A percentile compares a stretch with the other conserved stretches of the same genome.
Evolutionary conservation across 2,113 vertebrate species (phyloP).

Genomic region (Heloderma charlesbogerti): DNA sequence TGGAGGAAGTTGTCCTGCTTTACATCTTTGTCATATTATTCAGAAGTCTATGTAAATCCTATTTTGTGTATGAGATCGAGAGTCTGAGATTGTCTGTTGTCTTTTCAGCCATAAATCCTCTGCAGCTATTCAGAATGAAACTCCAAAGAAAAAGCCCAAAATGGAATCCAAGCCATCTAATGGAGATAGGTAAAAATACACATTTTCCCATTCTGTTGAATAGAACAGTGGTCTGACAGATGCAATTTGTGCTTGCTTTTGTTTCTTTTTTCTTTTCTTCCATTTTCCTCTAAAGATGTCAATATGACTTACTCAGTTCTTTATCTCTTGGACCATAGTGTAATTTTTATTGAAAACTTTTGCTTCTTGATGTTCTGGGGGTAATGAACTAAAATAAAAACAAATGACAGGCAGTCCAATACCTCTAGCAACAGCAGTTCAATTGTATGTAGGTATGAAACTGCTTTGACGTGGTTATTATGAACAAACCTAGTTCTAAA

Average conservation of each 20-base stretch:
- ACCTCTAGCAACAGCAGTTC: background rate
- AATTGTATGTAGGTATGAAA: slow-evolving; percentile 46
- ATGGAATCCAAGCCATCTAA: slow-evolving; percentile 99
- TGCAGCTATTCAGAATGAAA: slow-evolving; percentile 98
- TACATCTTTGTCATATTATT: slow-evolving; percentile 50
- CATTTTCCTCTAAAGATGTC: slow-evolving; percentile 45
- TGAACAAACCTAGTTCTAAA: slow-evolving; percentile 32
- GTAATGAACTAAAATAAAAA: slow-evolving; percentile 57
- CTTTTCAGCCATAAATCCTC: slow-evolving; percentile 96
- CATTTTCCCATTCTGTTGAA: slow-evolving; percentile 50
- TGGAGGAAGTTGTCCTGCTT: background rate
- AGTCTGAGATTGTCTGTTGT: slow-evolving; percentile 65
- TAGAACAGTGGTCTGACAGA: slow-evolving; percentile 48
- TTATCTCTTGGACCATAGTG: slow-evolving; percentile 51
- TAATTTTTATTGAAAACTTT: slow-evolving; percentile 53
- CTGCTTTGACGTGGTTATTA: slow-evolving; percentile 56
- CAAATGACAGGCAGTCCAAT: slow-evolving; percentile 7
- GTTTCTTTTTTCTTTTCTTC: background rate
- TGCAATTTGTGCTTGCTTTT: background rate
- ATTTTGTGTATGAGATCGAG: background rate
- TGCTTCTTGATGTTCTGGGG: slow-evolving; percentile 51
- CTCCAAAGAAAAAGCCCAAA: slow-evolving; percentile 99
- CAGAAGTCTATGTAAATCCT: slow-evolving; percentile 40
- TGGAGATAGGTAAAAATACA: slow-evolving; percentile 93
- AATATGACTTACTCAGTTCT: slow-evolving; percentile 41